Conservation (phyloP, 2,797 vertebrate genomes). For the Paratrypauchen microcephalus region DNA sequence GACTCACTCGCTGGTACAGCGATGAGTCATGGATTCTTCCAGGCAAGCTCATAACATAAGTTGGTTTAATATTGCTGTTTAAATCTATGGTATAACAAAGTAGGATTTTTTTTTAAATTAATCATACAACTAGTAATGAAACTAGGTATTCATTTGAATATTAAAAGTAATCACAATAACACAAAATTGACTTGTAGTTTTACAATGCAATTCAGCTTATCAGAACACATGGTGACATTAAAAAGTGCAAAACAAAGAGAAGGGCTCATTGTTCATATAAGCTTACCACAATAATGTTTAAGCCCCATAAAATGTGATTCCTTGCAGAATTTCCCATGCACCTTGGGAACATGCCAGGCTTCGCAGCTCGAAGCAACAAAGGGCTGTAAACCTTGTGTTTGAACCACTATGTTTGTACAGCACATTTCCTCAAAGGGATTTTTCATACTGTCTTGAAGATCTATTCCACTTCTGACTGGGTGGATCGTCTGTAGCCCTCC, state of each 20-base stretch:
- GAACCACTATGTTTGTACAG: constrained; percentile 60
- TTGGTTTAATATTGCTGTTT: background rate
- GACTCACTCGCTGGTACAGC: no score
- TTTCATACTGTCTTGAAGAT: constrained; percentile 50
- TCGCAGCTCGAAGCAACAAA: constrained; percentile 48
- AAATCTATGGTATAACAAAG: background rate
- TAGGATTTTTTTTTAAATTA: no score
- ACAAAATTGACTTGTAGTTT: no score
- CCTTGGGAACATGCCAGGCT: constrained; percentile 53
- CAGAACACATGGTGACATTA: no score
- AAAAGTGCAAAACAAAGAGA: constrained; percentile 13
- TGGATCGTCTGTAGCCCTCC: constrained; percentile 26
- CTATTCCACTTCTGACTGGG: constrained; percentile 53
- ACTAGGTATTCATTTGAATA: no score
- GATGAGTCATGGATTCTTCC: no score
- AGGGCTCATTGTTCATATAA: constrained; percentile 66
- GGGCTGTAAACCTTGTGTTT: constrained; percentile 70
- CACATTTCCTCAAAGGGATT: constrained; percentile 55
- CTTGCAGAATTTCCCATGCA: constrained; percentile 61
- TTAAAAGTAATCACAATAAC: no score
- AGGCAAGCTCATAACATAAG: background rate
- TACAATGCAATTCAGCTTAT: no score
- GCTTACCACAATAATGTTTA: constrained; percentile 68
- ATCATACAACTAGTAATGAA: no score
- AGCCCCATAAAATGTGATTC: constrained; percentile 72